Evolutionary conservation across 2,797 vertebrate species (phyloP).

Genomic region (Poeciliopsis gracilis): DNA sequence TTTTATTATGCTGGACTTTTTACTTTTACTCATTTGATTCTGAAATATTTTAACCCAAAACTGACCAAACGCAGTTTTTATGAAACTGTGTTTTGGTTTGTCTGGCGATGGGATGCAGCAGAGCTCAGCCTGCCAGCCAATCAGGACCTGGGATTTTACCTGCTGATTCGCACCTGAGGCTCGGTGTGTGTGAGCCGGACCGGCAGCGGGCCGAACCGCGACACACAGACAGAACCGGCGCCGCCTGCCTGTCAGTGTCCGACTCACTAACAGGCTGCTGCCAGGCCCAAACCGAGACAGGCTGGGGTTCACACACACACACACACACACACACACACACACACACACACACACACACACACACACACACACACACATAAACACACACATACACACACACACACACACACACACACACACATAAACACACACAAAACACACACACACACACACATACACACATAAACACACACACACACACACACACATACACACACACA

Average conservation of each 20-base stretch:
- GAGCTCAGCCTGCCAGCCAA: constrained; percentile 12
- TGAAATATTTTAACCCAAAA: too few species aligned
- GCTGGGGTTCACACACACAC: constrained; percentile 1
- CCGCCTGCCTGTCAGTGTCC: constrained; percentile 47
- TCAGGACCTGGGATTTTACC: constrained; percentile 15
- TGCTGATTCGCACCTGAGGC: constrained; percentile 23
- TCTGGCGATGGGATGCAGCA: too few species aligned
- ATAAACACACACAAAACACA: too few species aligned
- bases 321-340: too few species aligned
- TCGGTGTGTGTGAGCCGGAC: constrained; percentile 31
- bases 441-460: background rate
- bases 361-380: too few species aligned
- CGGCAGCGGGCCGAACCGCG: constrained; percentile 31
- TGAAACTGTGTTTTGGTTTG: background rate
- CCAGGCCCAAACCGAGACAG: constrained; percentile 42
- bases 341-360: too few species aligned
- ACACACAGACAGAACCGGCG: background rate
- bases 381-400: too few species aligned
- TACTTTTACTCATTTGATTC: too few species aligned
- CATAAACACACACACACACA: constrained; percentile 5
- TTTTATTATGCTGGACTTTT: too few species aligned
- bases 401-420: too few species aligned
- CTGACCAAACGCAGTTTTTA: too few species aligned
- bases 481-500: background rate
- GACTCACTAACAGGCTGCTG: constrained; percentile 56